These are phyloP conservation scores for Rhopalosiphum nymphaeae DNA, from an alignment of 2,888 invertebrate species.

Conservation along the genomic window DNA sequence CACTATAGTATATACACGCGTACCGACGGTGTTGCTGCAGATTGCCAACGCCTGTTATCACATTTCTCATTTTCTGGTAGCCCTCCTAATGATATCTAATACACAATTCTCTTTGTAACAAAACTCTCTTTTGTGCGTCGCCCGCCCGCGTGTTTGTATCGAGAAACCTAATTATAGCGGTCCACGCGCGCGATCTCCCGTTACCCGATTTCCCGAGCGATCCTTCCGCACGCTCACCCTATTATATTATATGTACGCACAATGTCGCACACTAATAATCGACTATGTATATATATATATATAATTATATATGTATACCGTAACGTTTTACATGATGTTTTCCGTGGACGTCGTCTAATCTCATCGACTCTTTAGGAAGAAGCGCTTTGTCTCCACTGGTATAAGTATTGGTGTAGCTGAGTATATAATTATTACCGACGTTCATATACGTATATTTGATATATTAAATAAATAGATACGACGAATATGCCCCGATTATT, in stretches of 20 bases:
- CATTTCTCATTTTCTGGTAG: conserved; percentile 55
- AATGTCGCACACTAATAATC: neutral
- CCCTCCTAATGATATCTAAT: conserved; percentile 52
- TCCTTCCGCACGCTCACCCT: conserved; percentile 1
- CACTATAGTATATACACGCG: conserved; percentile 3
- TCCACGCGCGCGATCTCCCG: conserved; percentile 5
- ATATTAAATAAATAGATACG: neutral
- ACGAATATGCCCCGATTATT: neutral
- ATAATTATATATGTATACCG: no score
- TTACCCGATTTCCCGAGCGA: conserved; percentile 18
- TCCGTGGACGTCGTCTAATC: conserved; percentile 24
- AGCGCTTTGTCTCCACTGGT: neutral
- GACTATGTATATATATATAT: no score
- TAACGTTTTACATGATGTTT: neutral
- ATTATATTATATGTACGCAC: neutral
- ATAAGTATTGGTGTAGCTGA: neutral
- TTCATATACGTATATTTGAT: neutral
- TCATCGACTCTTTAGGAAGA: neutral
- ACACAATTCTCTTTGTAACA: conserved; percentile 62
- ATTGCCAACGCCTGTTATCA: conserved; percentile 45
- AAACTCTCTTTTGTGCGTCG: conserved; percentile 58
- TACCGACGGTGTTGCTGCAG: neutral
- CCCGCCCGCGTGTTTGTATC: conserved; percentile 44
- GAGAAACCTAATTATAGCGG: conserved; percentile 61
- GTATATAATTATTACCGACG: neutral